These are phyloP conservation scores for Busarellus nigricollis DNA, from an alignment of 2,797 vertebrate genomes.

Conservation along the genomic window DNA sequence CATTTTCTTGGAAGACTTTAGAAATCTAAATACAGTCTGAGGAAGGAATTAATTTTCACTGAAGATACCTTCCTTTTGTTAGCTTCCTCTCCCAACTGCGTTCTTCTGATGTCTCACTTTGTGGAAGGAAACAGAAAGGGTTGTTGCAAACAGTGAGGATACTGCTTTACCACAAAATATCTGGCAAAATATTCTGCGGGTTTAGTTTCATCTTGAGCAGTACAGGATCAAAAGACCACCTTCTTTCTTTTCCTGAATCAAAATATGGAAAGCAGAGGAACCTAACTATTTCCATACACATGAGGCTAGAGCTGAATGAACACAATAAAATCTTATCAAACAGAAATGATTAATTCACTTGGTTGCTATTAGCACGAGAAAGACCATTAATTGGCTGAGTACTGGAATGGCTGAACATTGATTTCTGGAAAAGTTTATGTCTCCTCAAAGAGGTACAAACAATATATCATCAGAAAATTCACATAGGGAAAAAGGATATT, in stretches of 20 bases:
- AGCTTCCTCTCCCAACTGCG: background rate
- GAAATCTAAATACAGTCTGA: background rate
- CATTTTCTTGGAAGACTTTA: background rate
- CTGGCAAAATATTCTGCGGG: background rate
- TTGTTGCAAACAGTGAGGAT: background rate
- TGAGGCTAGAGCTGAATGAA: background rate
- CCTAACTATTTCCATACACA: background rate
- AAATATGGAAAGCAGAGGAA: constrained; percentile 13
- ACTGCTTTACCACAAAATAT: background rate
- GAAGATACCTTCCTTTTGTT: background rate
- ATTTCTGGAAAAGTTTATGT: background rate
- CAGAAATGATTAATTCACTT: background rate
- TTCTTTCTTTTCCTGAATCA: background rate
- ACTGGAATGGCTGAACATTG: background rate
- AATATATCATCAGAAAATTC: background rate
- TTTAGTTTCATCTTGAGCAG: background rate
- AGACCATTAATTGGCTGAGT: background rate
- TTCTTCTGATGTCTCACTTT: background rate
- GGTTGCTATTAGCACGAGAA: background rate
- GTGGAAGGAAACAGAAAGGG: constrained; percentile 1
- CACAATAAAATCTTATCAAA: background rate
- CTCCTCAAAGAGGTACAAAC: background rate
- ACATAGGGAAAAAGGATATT: background rate
- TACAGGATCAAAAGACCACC: background rate
- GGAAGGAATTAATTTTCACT: background rate